Conservation (phyloP, 1,140 invertebrate species). For the Charaxes varanes region DNA sequence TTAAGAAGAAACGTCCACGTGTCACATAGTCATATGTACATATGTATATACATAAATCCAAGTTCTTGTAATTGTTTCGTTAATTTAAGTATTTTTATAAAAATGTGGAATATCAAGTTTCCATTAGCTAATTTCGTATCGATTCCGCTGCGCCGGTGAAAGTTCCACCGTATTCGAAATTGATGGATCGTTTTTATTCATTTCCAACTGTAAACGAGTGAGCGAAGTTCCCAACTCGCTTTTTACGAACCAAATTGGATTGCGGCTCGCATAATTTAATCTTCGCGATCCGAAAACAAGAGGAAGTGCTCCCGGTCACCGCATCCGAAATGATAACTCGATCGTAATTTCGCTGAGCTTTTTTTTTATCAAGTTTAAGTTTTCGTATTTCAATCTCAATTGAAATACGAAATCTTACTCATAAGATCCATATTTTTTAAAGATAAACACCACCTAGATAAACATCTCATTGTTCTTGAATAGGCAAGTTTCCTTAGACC, state of each 20-base stretch:
- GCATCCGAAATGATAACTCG: slow-evolving; percentile 19
- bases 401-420: too few species aligned
- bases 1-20: too few species aligned
- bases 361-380: not conserved
- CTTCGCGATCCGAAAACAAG: slow-evolving; percentile 24
- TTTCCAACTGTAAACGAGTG: slow-evolving; percentile 49
- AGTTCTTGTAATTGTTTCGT: too few species aligned
- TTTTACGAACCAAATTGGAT: slow-evolving; percentile 53
- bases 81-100: too few species aligned
- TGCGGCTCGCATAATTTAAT: slow-evolving; percentile 44
- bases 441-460: too few species aligned
- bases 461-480: too few species aligned
- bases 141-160: slow-evolving; percentile 48
- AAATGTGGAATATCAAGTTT: slow-evolving; percentile 72
- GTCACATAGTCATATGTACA: too few species aligned
- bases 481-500: too few species aligned
- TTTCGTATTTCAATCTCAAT: too few species aligned
- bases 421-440: too few species aligned
- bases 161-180: slow-evolving; percentile 48
- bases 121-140: slow-evolving; percentile 71
- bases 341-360: slow-evolving; percentile 1
- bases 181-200: slow-evolving; percentile 69
- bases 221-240: slow-evolving; percentile 48
- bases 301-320: slow-evolving; percentile 18
- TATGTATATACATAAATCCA: too few species aligned